A percentile compares a stretch with the other conserved stretches of the same genome.
Evolutionary conservation across 1,140 invertebrate species (phyloP).

Genomic region (Heliconius himera): DNA sequence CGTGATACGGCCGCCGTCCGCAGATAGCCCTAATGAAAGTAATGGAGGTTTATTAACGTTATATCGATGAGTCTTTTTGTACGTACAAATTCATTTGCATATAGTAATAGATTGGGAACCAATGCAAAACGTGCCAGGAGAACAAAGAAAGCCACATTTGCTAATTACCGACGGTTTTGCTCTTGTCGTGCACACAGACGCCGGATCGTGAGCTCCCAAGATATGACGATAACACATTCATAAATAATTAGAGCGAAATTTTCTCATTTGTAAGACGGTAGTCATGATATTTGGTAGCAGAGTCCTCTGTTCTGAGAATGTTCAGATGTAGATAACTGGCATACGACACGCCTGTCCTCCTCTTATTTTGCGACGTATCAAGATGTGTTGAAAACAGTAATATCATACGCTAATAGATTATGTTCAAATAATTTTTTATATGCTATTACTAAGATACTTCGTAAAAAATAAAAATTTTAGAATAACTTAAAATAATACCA

Average conservation of each 20-base stretch:
- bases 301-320: constrained; percentile 72
- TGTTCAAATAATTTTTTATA: constrained; percentile 1
- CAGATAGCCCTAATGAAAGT: constrained; percentile 80
- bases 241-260: constrained; percentile 82
- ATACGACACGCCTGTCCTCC: constrained; percentile 72
- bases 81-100: constrained; percentile 57
- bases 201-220: constrained; percentile 77
- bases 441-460: background rate
- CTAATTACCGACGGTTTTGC: constrained; percentile 79
- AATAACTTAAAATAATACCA: background rate
- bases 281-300: constrained; percentile 80
- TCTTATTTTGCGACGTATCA: constrained; percentile 65
- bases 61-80: constrained; percentile 64
- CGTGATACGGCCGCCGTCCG: constrained; percentile 72
- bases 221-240: constrained; percentile 82
- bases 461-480: background rate
- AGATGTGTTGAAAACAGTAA: constrained; percentile 52
- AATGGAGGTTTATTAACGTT: constrained; percentile 80
- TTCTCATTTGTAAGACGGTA: constrained; percentile 81
- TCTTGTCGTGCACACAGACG: constrained; percentile 78
- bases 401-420: constrained; percentile 26
- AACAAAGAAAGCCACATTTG: constrained; percentile 81
- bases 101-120: constrained; percentile 70
- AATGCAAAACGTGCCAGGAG: constrained; percentile 75
- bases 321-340: constrained; percentile 74